A percentile compares a stretch with the other conserved stretches of the same genome.
Evolutionary conservation across 2,113 vertebrate genomes (phyloP).

Genomic region (Marmota monax): DNA sequence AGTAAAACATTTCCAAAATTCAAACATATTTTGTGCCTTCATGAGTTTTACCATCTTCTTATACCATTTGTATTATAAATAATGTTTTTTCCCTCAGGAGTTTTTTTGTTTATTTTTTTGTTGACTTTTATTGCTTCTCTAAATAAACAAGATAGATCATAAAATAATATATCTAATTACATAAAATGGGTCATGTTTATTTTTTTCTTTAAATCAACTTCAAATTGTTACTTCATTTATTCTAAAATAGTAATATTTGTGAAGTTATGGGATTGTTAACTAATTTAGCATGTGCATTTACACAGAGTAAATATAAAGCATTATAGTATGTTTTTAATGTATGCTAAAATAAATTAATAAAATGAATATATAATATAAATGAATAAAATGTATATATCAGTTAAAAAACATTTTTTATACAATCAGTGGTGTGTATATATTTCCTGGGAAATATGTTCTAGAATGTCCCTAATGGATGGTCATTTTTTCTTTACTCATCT

Average conservation of each 20-base stretch:
- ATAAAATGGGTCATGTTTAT: background rate
- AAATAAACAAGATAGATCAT: background rate
- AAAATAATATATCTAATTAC: background rate
- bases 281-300: background rate
- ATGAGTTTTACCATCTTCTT: constrained; percentile 39
- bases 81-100: background rate
- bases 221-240: background rate
- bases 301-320: too few relatives aligned
- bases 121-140: background rate
- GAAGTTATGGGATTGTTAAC: background rate
- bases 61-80: background rate
- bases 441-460: constrained; percentile 38
- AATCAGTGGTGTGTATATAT: background rate
- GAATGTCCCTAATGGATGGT: background rate
- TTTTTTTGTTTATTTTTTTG: background rate
- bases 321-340: background rate
- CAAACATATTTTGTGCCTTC: background rate
- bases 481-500: background rate
- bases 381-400: background rate
- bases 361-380: too few relatives aligned
- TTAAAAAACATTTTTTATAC: constrained; percentile 35
- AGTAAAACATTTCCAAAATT: background rate
- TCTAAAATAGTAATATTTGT: background rate
- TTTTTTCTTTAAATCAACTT: constrained; percentile 8
- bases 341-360: background rate